Conservation (phyloP, 2,888 invertebrate genomes). For the Candidula unifasciata region DNA sequence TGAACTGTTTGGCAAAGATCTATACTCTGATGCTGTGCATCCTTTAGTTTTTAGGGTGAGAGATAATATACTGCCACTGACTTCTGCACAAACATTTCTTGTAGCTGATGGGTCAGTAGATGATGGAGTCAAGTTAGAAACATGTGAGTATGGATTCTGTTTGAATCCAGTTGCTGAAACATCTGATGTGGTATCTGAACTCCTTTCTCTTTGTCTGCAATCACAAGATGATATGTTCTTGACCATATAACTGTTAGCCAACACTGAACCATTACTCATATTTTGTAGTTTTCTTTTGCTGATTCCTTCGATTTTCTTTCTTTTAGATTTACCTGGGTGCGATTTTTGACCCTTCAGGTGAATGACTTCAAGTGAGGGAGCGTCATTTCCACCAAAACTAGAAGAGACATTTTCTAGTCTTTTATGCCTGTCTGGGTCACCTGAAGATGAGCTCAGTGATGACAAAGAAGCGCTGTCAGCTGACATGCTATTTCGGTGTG, state of each 20-base stretch:
- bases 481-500: neutral
- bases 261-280: neutral
- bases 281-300: neutral
- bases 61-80: too few species aligned
- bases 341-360: constrained; percentile 2
- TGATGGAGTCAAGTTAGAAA: neutral
- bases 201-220: constrained; percentile 4
- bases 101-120: neutral
- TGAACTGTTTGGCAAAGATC: too few species aligned
- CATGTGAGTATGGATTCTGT: neutral
- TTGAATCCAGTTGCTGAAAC: too few species aligned
- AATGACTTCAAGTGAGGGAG: constrained; percentile 8
- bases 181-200: neutral
- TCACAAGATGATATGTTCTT: neutral
- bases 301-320: constrained; percentile 5
- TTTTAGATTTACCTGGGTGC: constrained; percentile 1
- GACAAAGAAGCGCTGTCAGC: constrained; percentile 28
- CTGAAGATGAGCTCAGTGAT: constrained; percentile 16
- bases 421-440: constrained; percentile 29
- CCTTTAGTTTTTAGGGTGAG: too few species aligned
- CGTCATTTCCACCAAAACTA: constrained; percentile 16
- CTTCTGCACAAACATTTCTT: too few species aligned
- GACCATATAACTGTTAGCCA: neutral
- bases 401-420: constrained; percentile 23
- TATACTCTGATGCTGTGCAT: too few species aligned